phyloP scores from a whole-genome alignment of 2,797 vertebrate genomes.

The Cyprinella venusta region DNA sequence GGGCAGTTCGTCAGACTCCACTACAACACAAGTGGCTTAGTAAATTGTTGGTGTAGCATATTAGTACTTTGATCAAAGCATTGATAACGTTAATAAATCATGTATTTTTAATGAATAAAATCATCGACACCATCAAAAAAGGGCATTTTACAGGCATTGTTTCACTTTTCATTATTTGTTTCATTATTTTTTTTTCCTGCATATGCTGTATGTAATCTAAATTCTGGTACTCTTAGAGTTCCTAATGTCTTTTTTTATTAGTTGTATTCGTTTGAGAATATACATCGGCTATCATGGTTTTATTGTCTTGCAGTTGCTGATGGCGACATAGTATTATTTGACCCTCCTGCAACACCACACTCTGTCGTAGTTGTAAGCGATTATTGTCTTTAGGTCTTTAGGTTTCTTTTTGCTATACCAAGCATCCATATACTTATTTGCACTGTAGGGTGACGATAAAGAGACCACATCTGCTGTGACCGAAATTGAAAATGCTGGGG shows the following conservation, averaged over 20 bases:
- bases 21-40: constrained; percentile 12
- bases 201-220: constrained; percentile 1
- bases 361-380: constrained; percentile 6
- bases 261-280: background rate
- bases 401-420: background rate
- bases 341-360: background rate
- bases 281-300: background rate
- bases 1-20: background rate
- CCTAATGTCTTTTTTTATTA: background rate
- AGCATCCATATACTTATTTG: background rate
- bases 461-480: constrained; percentile 34
- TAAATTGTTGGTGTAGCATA: constrained; percentile 31
- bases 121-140: background rate
- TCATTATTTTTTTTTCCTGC: background rate
- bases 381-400: constrained; percentile 22
- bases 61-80: background rate
- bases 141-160: background rate
- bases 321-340: constrained; percentile 5
- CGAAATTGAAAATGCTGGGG: constrained; percentile 11
- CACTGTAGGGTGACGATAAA: constrained; percentile 17
- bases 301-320: constrained; percentile 17
- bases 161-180: background rate
- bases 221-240: background rate
- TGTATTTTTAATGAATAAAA: background rate
- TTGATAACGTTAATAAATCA: no score